A percentile compares a stretch with the other conserved stretches of the same genome.
phyloP scores from a whole-genome alignment of 1,140 invertebrate species.

The Drosophila sechellia region DNA sequence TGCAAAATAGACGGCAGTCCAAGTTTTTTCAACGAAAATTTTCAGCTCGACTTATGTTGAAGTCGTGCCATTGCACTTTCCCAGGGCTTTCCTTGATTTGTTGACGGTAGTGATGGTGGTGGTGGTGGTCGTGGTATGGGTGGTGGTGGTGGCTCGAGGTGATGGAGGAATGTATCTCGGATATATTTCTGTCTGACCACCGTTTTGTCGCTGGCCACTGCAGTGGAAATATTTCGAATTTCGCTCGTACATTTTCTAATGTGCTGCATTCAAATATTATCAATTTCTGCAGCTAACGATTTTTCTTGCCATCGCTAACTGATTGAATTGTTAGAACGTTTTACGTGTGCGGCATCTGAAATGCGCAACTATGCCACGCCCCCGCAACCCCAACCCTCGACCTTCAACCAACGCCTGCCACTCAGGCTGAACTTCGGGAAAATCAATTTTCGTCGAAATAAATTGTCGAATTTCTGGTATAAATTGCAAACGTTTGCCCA shows the following conservation, averaged over 20 bases:
- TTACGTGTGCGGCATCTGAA: conserved; percentile 75
- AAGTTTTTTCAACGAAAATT: conserved; percentile 41
- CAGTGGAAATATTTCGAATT: conserved; percentile 54
- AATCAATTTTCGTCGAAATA: conserved; percentile 77
- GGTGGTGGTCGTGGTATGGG: too few relatives aligned
- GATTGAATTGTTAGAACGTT: conserved; percentile 80
- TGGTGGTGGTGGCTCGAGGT: background rate
- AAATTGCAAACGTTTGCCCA: conserved; percentile 66
- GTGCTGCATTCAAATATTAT: conserved; percentile 80
- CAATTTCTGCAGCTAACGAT: conserved; percentile 58
- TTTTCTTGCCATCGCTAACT: conserved; percentile 63
- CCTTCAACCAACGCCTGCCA: conserved; percentile 11
- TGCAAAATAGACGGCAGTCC: background rate
- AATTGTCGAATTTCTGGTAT: conserved; percentile 79
- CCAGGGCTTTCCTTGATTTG: conserved; percentile 37
- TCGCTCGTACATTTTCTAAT: conserved; percentile 48
- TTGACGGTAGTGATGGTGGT: conserved; percentile 1
- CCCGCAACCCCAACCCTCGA: background rate
- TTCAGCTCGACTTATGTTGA: conserved; percentile 52
- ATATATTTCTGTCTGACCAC: conserved; percentile 37
- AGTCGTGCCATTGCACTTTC: conserved; percentile 43
- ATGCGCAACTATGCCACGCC: conserved; percentile 37
- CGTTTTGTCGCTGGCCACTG: conserved; percentile 45
- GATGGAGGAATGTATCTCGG: conserved; percentile 1
- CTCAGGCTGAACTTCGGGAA: conserved; percentile 30